Evolutionary conservation across 2,888 invertebrate species (phyloP).

Genomic region (Rhyacophila evoluta): DNA sequence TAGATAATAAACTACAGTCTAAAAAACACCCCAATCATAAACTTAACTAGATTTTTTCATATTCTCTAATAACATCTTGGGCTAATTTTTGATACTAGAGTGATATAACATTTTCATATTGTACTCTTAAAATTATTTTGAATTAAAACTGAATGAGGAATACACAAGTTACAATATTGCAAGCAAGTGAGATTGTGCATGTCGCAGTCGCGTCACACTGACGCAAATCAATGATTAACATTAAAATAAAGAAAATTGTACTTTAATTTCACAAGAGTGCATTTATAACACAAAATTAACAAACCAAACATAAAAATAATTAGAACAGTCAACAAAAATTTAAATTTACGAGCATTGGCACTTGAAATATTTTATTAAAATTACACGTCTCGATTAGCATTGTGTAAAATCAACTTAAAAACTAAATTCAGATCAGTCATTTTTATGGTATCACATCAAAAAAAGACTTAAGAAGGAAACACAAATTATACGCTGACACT

Average conservation of each 20-base stretch:
- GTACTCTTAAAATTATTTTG: slow-evolving; percentile 72
- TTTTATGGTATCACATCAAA: slow-evolving; percentile 74
- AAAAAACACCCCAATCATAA: slow-evolving; percentile 72
- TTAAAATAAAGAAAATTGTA: slow-evolving; percentile 61
- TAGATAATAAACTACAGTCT: slow-evolving; percentile 59
- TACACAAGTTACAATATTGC: slow-evolving; percentile 67
- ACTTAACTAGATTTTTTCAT: slow-evolving; percentile 68
- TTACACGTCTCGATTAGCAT: slow-evolving; percentile 68
- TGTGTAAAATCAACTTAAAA: slow-evolving; percentile 73
- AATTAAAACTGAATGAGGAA: slow-evolving; percentile 67
- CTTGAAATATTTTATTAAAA: slow-evolving; percentile 71
- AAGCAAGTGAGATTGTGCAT: slow-evolving; percentile 72
- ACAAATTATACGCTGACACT: slow-evolving; percentile 57
- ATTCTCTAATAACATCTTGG: slow-evolving; percentile 73
- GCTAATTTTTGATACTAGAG: slow-evolving; percentile 73
- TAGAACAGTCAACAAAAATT: slow-evolving; percentile 68
- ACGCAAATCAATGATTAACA: slow-evolving; percentile 40
- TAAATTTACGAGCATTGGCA: slow-evolving; percentile 73
- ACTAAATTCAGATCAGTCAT: slow-evolving; percentile 74
- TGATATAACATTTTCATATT: slow-evolving; percentile 72
- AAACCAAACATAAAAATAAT: slow-evolving; percentile 60
- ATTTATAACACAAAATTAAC: slow-evolving; percentile 47
- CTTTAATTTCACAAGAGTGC: slow-evolving; percentile 59
- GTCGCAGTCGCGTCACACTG: slow-evolving; percentile 58
- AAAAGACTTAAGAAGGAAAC: slow-evolving; percentile 64